Evolutionary conservation across 1,140 invertebrate species (phyloP), one percentile per base, ranked within the genome.

Genomic region (Calephelis virginiensis): DNA sequence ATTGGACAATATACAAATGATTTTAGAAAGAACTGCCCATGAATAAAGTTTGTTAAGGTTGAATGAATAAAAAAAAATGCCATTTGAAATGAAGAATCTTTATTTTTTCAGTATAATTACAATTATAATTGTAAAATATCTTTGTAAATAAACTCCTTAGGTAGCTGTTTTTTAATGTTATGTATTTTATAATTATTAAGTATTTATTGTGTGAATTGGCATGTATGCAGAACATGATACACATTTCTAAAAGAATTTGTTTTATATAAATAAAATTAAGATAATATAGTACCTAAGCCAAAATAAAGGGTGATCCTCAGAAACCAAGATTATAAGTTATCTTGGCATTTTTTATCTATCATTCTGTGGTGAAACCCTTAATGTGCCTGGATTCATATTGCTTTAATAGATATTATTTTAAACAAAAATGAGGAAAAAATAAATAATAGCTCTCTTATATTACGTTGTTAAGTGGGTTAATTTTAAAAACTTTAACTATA

Each of bases 1-100:
- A 17, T 81, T 96, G 50, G 94, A 95, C 73, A 92, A 91, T 71
- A 94, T 95, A 73, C 93, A 93, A 83, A 78, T 91, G 66, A 93
- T 94, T 74, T 81, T 94, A 64, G 90, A 91, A 85, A 90, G 89
- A 86, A 88, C 87, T 78, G 81, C 85, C 69, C 73, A 76, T 63
- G 85, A 91, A 71, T 89, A 78, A 59, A 85, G 72, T 73, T 49
- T 65, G 5, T 63, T 38, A 65, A 62, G 50, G 59, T 65, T 37
- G 49, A 69, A 63, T 62, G 53, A 69, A 63, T 62, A 0, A 7
- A 7, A 43, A 43, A 6, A 65, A 69, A 62, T 59, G n/a, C 9
- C 56, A 37, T 59, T 56, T 59, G 11, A 59, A 40, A 59, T 38
- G 56, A 59, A 13, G 37, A 59, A 59, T 38, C 56, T 59, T 59